phyloP scores from a whole-genome alignment of 2,888 invertebrate species.

The Heliothis peltigera region DNA sequence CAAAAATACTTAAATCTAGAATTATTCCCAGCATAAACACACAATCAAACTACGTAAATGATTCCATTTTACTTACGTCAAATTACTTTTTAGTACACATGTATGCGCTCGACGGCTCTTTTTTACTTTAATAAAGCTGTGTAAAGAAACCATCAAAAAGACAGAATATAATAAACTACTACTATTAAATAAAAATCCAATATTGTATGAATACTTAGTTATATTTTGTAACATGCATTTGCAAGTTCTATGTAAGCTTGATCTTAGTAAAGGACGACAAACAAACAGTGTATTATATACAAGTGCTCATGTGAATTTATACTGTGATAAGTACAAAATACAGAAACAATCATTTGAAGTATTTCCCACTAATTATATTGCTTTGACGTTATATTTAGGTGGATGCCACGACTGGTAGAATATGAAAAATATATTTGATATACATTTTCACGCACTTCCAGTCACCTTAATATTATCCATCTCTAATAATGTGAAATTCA shows the following conservation, averaged over 20 bases:
- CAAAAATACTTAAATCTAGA: conserved; percentile 12
- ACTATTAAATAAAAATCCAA: conserved; percentile 65
- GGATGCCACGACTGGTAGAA: conserved; percentile 11
- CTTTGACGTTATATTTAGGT: conserved; percentile 20
- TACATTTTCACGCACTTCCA: too few species aligned
- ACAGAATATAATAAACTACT: conserved; percentile 39
- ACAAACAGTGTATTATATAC: conserved; percentile 65
- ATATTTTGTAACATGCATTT: conserved; percentile 65
- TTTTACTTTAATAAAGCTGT: conserved; percentile 9
- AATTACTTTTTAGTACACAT: neutral
- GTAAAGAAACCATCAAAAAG: conserved; percentile 19
- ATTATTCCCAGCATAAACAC: neutral
- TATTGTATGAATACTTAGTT: conserved; percentile 60
- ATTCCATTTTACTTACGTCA: conserved; percentile 13
- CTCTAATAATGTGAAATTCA: conserved; percentile 40
- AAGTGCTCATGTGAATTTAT: conserved; percentile 52
- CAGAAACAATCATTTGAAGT: conserved; percentile 40
- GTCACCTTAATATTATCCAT: conserved; percentile 26
- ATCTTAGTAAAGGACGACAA: conserved; percentile 55
- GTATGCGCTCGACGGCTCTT: conserved; percentile 33
- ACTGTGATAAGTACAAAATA: conserved; percentile 49
- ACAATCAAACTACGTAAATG: neutral
- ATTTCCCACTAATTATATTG: conserved; percentile 54
- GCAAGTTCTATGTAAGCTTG: conserved; percentile 61
- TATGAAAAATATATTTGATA: too few species aligned